phyloP scores from a whole-genome alignment of 2,113 vertebrate species.

The Hippoglossus stenolepis region DNA sequence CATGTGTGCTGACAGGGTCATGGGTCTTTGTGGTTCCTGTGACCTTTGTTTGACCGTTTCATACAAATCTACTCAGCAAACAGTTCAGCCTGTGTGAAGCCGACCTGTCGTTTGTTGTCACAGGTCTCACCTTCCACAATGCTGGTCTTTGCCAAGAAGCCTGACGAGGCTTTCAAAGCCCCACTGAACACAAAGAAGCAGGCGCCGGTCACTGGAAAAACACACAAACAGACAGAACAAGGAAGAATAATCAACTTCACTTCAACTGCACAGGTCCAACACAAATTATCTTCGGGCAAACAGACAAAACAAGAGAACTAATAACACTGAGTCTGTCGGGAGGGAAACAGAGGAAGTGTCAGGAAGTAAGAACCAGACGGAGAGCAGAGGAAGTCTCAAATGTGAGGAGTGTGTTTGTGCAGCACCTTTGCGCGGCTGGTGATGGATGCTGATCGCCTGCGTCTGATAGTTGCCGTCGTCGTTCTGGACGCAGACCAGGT shows the following conservation, averaged over 20 bases:
- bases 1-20: not conserved
- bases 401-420: not conserved
- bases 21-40: too few species aligned
- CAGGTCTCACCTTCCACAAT: constrained; percentile 95
- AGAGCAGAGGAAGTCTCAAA: not conserved
- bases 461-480: constrained; percentile 99
- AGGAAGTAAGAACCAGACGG: not conserved
- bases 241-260: not conserved
- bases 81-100: constrained; percentile 10
- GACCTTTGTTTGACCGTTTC: not conserved
- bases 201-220: constrained; percentile 92
- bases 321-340: not conserved
- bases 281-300: too few species aligned
- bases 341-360: not conserved
- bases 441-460: constrained; percentile 99
- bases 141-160: constrained; percentile 97
- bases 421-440: constrained; percentile 94
- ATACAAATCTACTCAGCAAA: not conserved
- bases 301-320: not conserved
- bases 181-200: constrained; percentile 99
- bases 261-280: not conserved
- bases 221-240: constrained; percentile 15
- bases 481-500: constrained; percentile 97
- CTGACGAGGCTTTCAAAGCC: constrained; percentile 95
- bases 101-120: not conserved